Percentiles rank a stretch among this genome's conserved stretches.
These are phyloP conservation scores for Polypterus senegalus DNA, from an alignment of 2,113 vertebrate species.

Conservation along the genomic window DNA sequence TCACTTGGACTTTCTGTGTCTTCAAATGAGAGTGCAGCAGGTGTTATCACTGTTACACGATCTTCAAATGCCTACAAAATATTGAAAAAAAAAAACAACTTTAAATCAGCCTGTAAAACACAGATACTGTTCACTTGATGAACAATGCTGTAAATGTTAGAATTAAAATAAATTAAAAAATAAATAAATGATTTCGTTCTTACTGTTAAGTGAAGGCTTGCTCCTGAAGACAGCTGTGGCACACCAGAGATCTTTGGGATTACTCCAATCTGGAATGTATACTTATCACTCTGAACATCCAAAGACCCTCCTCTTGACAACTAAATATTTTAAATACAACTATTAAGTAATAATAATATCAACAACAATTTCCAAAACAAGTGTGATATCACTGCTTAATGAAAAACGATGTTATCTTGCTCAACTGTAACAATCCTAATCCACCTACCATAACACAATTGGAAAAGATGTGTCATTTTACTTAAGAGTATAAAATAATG, in stretches of 20 bases:
- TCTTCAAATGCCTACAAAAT: constrained; percentile 73
- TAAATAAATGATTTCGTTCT: constrained; percentile 16
- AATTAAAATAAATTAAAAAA: too few species aligned
- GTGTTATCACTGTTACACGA: constrained; percentile 67
- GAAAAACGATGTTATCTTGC: too few species aligned
- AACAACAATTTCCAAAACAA: too few species aligned
- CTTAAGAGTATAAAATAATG: too few species aligned
- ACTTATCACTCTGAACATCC: constrained; percentile 45
- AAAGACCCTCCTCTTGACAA: constrained; percentile 52
- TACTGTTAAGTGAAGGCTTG: constrained; percentile 81
- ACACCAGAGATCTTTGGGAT: constrained; percentile 59
- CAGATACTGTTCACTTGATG: too few species aligned
- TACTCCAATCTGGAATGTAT: constrained; percentile 72
- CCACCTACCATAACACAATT: too few species aligned
- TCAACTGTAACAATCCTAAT: too few species aligned
- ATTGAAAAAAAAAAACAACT: constrained; percentile 5
- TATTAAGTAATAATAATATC: too few species aligned
- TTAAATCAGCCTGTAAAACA: background rate
- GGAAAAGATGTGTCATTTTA: too few species aligned
- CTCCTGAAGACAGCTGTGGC: constrained; percentile 55
- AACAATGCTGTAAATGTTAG: too few species aligned
- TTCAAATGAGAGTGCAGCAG: constrained; percentile 73
- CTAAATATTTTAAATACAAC: constrained; percentile 32
- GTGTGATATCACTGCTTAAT: too few species aligned
- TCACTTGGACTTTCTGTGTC: constrained; percentile 63